These are phyloP conservation scores for Drosophila pruinosa DNA, from an alignment of 1,140 invertebrate genomes.

Conservation along the genomic window DNA sequence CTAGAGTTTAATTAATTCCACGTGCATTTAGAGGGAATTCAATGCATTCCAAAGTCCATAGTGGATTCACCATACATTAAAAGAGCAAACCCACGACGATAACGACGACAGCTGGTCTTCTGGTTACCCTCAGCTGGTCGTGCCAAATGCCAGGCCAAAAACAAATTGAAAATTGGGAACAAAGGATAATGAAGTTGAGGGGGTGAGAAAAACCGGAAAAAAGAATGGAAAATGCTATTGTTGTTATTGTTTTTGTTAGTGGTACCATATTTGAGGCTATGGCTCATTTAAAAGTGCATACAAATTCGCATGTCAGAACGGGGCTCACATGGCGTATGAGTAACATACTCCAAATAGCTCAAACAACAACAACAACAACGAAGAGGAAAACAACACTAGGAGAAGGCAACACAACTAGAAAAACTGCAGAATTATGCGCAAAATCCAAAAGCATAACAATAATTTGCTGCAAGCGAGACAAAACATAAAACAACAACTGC, in stretches of 20 bases:
- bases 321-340: constrained; percentile 65
- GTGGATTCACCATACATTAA: constrained; percentile 1
- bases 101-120: constrained; percentile 51
- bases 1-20: too few relatives aligned
- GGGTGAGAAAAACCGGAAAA: constrained; percentile 8
- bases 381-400: background rate
- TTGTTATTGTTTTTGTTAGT: constrained; percentile 3
- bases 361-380: constrained; percentile 19
- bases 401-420: constrained; percentile 26
- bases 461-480: constrained; percentile 62
- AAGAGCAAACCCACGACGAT: constrained; percentile 32
- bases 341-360: constrained; percentile 74
- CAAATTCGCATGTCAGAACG: constrained; percentile 42
- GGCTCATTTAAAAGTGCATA: constrained; percentile 71
- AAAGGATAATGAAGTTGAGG: constrained; percentile 42
- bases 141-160: constrained; percentile 35
- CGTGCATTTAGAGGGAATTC: background rate
- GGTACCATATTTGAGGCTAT: constrained; percentile 56
- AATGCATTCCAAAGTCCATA: constrained; percentile 1
- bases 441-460: constrained; percentile 78
- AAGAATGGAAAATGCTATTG: constrained; percentile 1
- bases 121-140: constrained; percentile 23
- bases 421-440: constrained; percentile 77
- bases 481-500: constrained; percentile 53
- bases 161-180: constrained; percentile 70